A percentile compares a stretch with the other conserved stretches of the same genome.
Conservation (phyloP, 2,113 vertebrate species). For the Grantiella picta region DNA sequence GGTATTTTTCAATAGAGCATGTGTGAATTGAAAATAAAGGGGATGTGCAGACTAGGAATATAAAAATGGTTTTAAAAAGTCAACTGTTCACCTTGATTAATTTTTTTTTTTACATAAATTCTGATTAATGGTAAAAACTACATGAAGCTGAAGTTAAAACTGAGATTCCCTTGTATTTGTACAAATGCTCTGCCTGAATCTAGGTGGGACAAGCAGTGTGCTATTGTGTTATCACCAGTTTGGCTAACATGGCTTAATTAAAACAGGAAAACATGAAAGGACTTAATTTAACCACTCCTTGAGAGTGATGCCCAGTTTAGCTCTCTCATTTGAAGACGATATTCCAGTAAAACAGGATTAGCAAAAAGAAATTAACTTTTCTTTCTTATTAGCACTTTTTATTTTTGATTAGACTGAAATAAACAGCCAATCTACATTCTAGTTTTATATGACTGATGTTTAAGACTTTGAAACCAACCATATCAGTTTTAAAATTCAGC, state of each 20-base stretch:
- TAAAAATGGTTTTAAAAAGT: not conserved
- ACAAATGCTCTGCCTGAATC: not conserved
- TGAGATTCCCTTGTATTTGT: not conserved
- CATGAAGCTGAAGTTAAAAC: not conserved
- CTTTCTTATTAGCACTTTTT: not conserved
- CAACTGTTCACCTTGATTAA: not conserved
- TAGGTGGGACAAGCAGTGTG: not conserved
- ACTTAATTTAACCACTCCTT: not conserved
- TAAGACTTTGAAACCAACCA: not conserved
- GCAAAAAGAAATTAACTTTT: not conserved
- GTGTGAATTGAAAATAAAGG: not conserved
- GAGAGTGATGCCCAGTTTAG: not conserved
- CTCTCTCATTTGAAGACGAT: not conserved
- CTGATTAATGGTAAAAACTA: not conserved
- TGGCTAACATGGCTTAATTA: not conserved
- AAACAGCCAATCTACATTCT: not conserved
- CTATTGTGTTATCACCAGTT: not conserved
- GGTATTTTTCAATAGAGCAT: not conserved
- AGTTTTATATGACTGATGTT: not conserved
- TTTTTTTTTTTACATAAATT: not conserved
- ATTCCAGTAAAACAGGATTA: not conserved
- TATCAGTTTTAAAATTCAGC: not conserved
- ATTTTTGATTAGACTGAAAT: not conserved
- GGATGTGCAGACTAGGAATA: not conserved
- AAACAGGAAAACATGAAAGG: not conserved